These are phyloP conservation scores for Lasioglossum lativentre DNA, from an alignment of 2,888 invertebrate species.

Conservation along the genomic window DNA sequence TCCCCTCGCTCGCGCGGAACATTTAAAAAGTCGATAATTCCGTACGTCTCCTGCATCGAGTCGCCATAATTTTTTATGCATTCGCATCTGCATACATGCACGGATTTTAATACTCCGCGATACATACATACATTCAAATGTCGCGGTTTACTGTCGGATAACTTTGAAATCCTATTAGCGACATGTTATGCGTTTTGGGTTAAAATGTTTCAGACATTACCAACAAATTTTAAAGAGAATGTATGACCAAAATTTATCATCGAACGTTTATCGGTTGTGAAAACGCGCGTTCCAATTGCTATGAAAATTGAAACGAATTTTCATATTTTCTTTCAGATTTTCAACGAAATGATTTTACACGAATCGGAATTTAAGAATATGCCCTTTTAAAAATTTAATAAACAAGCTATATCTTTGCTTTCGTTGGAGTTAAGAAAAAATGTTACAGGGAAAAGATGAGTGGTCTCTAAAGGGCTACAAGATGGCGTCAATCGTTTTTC, in stretches of 20 bases:
- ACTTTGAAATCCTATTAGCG: not conserved
- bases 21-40: constrained; percentile 31
- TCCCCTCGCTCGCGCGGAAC: not conserved
- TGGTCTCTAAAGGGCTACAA: too few relatives aligned
- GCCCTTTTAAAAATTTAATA: too few relatives aligned
- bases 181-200: not conserved
- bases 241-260: not conserved
- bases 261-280: not conserved
- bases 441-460: too few relatives aligned
- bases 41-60: not conserved
- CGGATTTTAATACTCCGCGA: constrained; percentile 26
- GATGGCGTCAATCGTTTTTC: too few relatives aligned
- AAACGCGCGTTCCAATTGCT: not conserved
- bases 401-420: too few relatives aligned
- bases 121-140: not conserved
- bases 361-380: too few relatives aligned
- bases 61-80: constrained; percentile 18
- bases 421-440: too few relatives aligned
- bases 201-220: not conserved
- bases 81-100: not conserved
- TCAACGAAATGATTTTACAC: not conserved
- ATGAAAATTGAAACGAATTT: not conserved
- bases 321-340: not conserved
- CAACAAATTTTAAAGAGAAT: not conserved
- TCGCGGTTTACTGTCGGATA: not conserved